Base-by-base conservation (phyloP, 1,140 invertebrate genomes). In the Apis cerana region DNA sequence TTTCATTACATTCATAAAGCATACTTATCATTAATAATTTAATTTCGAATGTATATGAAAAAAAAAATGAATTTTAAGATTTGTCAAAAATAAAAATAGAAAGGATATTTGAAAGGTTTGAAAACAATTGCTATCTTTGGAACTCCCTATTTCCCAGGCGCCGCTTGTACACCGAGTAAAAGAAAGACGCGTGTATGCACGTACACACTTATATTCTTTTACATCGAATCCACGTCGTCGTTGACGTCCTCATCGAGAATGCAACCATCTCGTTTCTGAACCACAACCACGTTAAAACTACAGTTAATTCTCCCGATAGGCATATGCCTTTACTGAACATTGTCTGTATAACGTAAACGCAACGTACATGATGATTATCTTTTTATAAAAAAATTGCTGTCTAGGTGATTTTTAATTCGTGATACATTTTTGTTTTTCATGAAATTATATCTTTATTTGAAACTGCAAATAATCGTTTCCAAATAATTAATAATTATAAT, bases 261-360 rank as follows among this genome's bases (percentile, higher is more conserved):
- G 56, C 65, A 48, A 80, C 71, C 83, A 56, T n/a, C 54, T 76
- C 74, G 56, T 75, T 70, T 56, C 61, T 33, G 52, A 58, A 52
- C n/a, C 19, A 15, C 12, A 65, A 54, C 80, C 56, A 71, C 61
- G 75, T 83, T 77, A 59, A 78, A 85, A 85, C 75, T 85, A 85
- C 70, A 83, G 81, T 85, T 85, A 85, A 85, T 83, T 78, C 75
- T 54, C 33, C 71, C 72, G 80, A 83, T 74, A 80, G 75, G 62
- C 84, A 56, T 75, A 68, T 85, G 80, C 74, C 68, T 65, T 48
- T 82, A 65, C 27, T 54, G 52, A 67, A 76, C n/a, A 56, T 19
- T 33, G 43, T 59, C 52, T 56, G 52, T 67, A 50, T 67, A 68
- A 68, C 64, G 52, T 77, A 77, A 77, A 77, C 21, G 64, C 75